These are phyloP conservation scores for Gnatocerus cornutus DNA, from an alignment of 2,888 invertebrate genomes.

Conservation along the genomic window DNA sequence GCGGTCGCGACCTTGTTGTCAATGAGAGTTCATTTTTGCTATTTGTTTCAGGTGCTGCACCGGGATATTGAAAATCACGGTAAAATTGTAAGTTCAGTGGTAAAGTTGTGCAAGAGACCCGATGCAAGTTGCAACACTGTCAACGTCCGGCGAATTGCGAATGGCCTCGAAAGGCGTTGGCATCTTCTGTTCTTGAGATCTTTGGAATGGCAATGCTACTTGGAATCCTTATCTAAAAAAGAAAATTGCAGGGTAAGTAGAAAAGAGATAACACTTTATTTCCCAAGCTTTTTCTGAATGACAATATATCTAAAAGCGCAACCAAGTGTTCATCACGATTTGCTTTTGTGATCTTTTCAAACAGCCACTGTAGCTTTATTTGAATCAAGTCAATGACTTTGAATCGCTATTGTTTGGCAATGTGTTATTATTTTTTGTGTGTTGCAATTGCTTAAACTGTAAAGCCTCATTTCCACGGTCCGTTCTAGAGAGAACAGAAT, in stretches of 20 bases:
- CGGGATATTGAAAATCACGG: slow-evolving; percentile 94
- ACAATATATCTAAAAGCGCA: background rate
- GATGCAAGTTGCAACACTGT: slow-evolving; percentile 65
- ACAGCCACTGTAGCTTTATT: slow-evolving; percentile 9
- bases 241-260: slow-evolving; percentile 76
- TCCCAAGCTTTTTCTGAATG: background rate
- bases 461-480: no score
- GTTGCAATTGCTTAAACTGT: slow-evolving; percentile 11
- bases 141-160: slow-evolving; percentile 73
- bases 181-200: slow-evolving; percentile 91
- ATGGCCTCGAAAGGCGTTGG: slow-evolving; percentile 89
- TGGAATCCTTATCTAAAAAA: slow-evolving; percentile 85
- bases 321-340: slow-evolving; percentile 5
- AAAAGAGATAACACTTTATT: background rate
- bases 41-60: slow-evolving; percentile 86
- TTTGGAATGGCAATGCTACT: slow-evolving; percentile 93
- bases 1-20: slow-evolving; percentile 12
- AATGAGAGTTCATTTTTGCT: slow-evolving; percentile 48
- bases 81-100: slow-evolving; percentile 86
- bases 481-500: no score
- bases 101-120: slow-evolving; percentile 80
- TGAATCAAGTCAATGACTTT: slow-evolving; percentile 19
- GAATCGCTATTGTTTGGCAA: slow-evolving; percentile 34
- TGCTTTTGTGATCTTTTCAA: background rate
- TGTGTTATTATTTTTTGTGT: slow-evolving; percentile 27